Conservation (phyloP, 2,113 vertebrate genomes). For the Dipodomys ordii region DNA sequence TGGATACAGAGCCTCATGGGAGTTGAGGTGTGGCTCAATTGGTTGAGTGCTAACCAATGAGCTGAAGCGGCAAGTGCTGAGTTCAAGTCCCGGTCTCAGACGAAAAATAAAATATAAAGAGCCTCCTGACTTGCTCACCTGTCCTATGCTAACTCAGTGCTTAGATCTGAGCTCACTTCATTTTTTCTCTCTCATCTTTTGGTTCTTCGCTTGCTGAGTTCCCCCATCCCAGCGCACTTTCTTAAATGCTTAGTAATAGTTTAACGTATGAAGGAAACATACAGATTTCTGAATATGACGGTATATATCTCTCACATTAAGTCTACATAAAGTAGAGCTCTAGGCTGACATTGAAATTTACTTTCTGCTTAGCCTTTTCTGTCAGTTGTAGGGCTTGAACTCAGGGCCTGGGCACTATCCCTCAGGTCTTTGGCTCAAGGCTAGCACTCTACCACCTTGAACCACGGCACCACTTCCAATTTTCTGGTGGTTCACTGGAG, state of each 20-base stretch:
- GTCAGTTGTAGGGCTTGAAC: conserved; percentile 76
- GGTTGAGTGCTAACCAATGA: too few relatives aligned
- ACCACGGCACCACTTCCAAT: too few relatives aligned
- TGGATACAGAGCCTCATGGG: too few relatives aligned
- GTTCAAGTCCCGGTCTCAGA: too few relatives aligned
- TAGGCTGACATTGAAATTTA: conserved; percentile 93
- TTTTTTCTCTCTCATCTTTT: background rate
- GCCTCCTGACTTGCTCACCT: background rate
- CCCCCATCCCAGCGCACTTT: background rate
- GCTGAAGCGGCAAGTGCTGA: too few relatives aligned
- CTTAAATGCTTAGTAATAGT: conserved; percentile 91
- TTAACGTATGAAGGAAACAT: conserved; percentile 94
- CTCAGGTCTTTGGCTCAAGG: too few relatives aligned
- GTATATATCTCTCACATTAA: conserved; percentile 94
- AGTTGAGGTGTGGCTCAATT: too few relatives aligned
- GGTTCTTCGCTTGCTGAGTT: rapidly evolving
- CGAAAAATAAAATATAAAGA: background rate
- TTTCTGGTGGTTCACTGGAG: too few relatives aligned
- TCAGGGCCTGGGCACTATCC: too few relatives aligned
- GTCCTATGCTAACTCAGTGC: background rate
- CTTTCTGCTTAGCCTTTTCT: conserved; percentile 92
- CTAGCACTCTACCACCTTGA: too few relatives aligned
- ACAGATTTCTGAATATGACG: conserved; percentile 93
- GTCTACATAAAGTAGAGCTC: conserved; percentile 93
- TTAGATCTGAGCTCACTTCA: background rate